Evolutionary conservation across 2,888 invertebrate species (phyloP), one percentile per base, ranked within the genome.

Genomic region (Trachelus stipa): DNA sequence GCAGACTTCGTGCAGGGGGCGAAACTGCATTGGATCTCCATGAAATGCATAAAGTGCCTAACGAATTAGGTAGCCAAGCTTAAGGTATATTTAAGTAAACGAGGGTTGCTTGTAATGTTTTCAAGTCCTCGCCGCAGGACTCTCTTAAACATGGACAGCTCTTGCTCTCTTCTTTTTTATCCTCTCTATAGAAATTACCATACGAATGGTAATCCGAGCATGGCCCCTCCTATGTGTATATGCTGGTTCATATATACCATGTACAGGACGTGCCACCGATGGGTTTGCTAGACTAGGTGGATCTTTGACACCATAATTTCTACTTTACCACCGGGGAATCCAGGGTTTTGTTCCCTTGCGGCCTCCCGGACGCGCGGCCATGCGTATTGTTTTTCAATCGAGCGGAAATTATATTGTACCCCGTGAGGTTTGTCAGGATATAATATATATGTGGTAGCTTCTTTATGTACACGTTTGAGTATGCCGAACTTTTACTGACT

Each of bases 371-470:
- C 34, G 71, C 30, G 31, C 31, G 34, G 71, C 15, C 71, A 1
- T 34, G 71, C 71, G 12, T 71, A 71, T 71, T 71, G 71, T 71
- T 71, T 71, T 34, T 71, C 15, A 71, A 33, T 71, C 34, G 71
- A 31, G 34, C 71, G 71, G 71, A 71, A 71, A 33, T 71, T 71
- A 23, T 23, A 40, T 40, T 40, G 40, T 40, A 56, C 23, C 56
- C 23, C 56, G 2, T 56, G 1, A 23, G 56, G 23, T 56, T 56
- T 23, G 56, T 56, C 23, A 23, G 23, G 56, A 56, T 56, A 56
- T 56, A 23, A 56, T 56, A 23, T 56, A 40, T 15, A 40, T 15
- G 40, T 1, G 40, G 0, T 12, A 37, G 37, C 40, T 6, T 40
- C 15, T 40, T 15, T 40, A 6, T 15, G 40, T 6, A 40, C 15